Percentiles rank a stretch among this genome's conserved stretches.
Conservation (phyloP, 2,888 invertebrate genomes). For the Rhagium mordax region DNA sequence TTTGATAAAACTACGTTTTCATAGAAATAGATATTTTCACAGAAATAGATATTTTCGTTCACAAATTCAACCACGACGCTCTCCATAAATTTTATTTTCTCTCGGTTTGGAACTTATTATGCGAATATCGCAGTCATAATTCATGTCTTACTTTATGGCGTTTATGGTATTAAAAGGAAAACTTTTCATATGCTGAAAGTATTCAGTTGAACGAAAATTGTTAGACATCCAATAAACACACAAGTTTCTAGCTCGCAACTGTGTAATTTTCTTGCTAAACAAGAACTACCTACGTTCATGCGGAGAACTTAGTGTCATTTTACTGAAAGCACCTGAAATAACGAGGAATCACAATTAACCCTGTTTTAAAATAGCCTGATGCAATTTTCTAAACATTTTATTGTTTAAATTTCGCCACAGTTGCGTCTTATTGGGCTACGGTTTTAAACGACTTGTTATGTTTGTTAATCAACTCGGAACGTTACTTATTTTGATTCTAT, state of each 20-base stretch:
- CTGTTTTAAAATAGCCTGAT: neutral
- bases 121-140: neutral
- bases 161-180: slow-evolving; percentile 7
- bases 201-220: neutral
- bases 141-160: slow-evolving; percentile 3
- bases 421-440: neutral
- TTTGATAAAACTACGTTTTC: no score
- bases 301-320: neutral
- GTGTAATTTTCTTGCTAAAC: slow-evolving; percentile 14
- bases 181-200: neutral
- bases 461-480: neutral
- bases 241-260: neutral
- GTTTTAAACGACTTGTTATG: neutral
- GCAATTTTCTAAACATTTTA: slow-evolving; percentile 5
- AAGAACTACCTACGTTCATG: neutral
- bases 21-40: no score
- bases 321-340: neutral
- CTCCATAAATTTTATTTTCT: slow-evolving; percentile 5
- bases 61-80: neutral
- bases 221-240: slow-evolving; percentile 1
- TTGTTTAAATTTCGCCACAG: slow-evolving; percentile 1
- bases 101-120: slow-evolving; percentile 8
- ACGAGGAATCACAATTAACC: slow-evolving; percentile 9
- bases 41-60: slow-evolving; percentile 6
- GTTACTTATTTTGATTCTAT: neutral